phyloP scores from a whole-genome alignment of 2,888 invertebrate species.

The Drosophila multiciliata region DNA sequence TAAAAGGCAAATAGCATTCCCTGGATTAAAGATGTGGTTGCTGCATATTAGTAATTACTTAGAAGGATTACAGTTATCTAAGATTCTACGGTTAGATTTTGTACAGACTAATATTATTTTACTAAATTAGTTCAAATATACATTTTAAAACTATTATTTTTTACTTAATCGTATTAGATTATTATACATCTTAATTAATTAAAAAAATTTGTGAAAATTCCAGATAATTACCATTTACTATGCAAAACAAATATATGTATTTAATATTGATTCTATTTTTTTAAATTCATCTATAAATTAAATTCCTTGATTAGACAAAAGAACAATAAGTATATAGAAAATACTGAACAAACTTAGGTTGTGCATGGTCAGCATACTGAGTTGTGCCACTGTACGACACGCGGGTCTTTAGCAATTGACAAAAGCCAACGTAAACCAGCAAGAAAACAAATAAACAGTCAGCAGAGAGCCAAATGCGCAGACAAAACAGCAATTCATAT shows the following conservation, averaged over 20 bases:
- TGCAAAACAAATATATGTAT: neutral
- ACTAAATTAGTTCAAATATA: neutral
- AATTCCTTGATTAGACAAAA: neutral
- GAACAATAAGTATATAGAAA: neutral
- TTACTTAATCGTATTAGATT: neutral
- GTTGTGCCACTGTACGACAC: conserved; percentile 39
- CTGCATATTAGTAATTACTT: neutral
- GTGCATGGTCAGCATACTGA: neutral
- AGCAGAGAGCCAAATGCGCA: conserved; percentile 47
- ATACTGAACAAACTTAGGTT: neutral
- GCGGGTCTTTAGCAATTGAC: conserved; percentile 67
- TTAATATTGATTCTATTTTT: neutral
- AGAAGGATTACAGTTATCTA: neutral
- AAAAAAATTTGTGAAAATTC: neutral
- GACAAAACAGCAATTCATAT: conserved; percentile 79
- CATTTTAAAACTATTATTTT: neutral
- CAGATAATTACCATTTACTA: neutral
- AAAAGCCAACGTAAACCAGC: conserved; percentile 66
- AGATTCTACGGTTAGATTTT: neutral
- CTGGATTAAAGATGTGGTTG: neutral
- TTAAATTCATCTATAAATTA: neutral
- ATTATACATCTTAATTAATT: neutral
- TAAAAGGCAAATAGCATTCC: neutral
- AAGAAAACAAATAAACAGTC: conserved; percentile 68
- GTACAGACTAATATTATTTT: neutral